Conservation (phyloP, 1,140 invertebrate species). For the Leguminivora glycinivorella region DNA sequence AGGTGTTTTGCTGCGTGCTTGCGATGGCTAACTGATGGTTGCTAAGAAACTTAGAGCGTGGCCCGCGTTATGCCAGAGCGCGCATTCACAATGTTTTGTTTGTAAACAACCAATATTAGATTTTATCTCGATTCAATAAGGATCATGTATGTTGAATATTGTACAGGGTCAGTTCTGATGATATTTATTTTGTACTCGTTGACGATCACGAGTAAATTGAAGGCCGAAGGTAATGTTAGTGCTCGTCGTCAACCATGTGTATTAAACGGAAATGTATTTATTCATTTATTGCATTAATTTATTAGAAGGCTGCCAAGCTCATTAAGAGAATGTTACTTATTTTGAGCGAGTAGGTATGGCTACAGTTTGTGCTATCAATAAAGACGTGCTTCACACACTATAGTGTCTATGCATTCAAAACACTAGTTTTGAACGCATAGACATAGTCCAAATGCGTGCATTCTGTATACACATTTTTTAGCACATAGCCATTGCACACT, state of each 20-base stretch:
- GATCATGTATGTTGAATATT: too few species aligned
- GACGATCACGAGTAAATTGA: neutral
- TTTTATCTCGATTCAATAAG: too few species aligned
- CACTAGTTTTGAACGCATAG: too few species aligned
- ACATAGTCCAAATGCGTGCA: too few species aligned
- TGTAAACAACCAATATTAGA: too few species aligned
- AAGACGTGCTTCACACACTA: too few species aligned
- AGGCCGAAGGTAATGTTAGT: neutral
- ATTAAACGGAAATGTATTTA: neutral
- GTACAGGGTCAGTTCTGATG: neutral
- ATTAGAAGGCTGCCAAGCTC: neutral
- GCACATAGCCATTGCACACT: too few species aligned
- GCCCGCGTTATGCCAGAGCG: neutral
- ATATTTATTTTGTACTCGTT: neutral
- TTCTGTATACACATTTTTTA: too few species aligned
- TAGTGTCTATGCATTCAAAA: too few species aligned
- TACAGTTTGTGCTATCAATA: too few species aligned
- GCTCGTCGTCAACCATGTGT: neutral
- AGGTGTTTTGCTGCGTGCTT: slow-evolving; percentile 10
- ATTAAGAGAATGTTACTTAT: neutral
- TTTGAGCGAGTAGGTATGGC: too few species aligned
- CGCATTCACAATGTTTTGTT: neutral
- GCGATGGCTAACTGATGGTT: slow-evolving; percentile 22
- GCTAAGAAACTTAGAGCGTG: slow-evolving; percentile 9
- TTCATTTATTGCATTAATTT: neutral